phyloP scores from a whole-genome alignment of 2,888 invertebrate genomes.

The Lepidocyrtinus sp. region DNA sequence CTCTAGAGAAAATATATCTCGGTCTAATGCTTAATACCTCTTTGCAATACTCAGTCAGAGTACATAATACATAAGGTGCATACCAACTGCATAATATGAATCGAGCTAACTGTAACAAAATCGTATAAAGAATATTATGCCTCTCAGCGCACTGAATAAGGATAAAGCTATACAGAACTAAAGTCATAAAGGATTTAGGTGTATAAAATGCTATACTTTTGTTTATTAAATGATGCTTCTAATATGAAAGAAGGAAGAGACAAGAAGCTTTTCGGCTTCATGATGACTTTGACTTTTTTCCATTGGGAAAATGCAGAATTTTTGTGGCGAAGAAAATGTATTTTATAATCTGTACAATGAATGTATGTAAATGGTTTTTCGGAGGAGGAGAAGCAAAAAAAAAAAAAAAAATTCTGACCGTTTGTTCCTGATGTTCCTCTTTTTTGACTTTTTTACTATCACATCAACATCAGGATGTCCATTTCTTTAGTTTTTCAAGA shows the following conservation, averaged over 20 bases:
- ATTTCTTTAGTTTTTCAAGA: not conserved
- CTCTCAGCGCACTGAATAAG: too few species aligned
- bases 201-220: not conserved
- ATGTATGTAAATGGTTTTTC: not conserved
- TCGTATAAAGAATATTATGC: too few species aligned
- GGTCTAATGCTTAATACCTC: not conserved
- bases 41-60: too few species aligned
- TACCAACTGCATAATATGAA: too few species aligned
- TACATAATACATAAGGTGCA: too few species aligned
- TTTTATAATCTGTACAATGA: not conserved
- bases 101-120: too few species aligned
- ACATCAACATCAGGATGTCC: not conserved
- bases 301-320: not conserved
- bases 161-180: too few species aligned
- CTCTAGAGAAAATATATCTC: not conserved
- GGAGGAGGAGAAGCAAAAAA: not conserved
- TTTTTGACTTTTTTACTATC: not conserved
- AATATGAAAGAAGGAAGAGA: not conserved
- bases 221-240: not conserved
- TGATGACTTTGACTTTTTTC: not conserved
- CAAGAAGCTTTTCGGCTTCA: not conserved
- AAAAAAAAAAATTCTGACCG: not conserved
- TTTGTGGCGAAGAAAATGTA: not conserved
- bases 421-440: slow-evolving; percentile 5
- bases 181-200: too few species aligned